phyloP scores from a whole-genome alignment of 2,113 vertebrate genomes.

The Dolichallabes microphthalmus region DNA sequence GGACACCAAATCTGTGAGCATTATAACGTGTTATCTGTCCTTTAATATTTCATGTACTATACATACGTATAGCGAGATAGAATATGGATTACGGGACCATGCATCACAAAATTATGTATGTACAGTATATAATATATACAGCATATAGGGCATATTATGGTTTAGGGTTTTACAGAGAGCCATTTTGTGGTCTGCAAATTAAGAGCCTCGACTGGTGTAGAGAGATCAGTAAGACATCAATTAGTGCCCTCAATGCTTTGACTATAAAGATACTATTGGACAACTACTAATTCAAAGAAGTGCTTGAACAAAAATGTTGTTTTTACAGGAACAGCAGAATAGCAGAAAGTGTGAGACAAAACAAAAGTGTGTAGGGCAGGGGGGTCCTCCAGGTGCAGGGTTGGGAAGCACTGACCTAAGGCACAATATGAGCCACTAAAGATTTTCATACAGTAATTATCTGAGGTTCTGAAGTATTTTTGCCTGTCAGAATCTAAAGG shows the following conservation, averaged over 20 bases:
- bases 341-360: no score
- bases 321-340: neutral
- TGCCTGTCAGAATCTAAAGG: neutral
- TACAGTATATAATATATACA: no score
- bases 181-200: no score
- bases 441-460: neutral
- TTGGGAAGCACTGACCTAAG: neutral
- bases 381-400: no score
- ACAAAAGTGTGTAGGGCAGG: no score
- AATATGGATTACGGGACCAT: neutral
- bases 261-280: neutral
- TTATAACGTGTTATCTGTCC: neutral
- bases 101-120: neutral
- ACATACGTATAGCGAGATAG: no score
- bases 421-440: neutral
- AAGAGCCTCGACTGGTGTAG: neutral
- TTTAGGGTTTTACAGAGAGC: neutral
- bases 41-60: neutral
- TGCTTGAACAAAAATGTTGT: neutral
- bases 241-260: neutral
- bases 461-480: neutral
- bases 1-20: neutral
- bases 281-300: neutral
- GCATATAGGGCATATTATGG: neutral
- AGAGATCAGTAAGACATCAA: neutral